phyloP scores from a whole-genome alignment of 2,888 invertebrate genomes.

The Autographa pulchrina region DNA sequence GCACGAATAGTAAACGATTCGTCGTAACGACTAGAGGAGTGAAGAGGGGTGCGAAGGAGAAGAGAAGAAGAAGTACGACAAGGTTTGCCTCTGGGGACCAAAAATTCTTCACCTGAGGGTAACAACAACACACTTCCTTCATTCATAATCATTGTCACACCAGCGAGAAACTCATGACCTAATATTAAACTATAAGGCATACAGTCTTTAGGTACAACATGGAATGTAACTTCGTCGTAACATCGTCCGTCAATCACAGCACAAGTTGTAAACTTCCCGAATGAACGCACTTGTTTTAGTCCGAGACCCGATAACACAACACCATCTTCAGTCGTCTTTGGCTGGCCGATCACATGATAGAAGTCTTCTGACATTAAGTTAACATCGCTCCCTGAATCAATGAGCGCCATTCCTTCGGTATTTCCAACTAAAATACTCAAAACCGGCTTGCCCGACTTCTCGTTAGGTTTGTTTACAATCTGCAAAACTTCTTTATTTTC shows the following conservation, averaged over 20 bases:
- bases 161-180: neutral
- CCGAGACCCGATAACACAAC: neutral
- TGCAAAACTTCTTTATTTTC: too few relatives aligned
- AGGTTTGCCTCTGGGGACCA: too few relatives aligned
- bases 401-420: neutral
- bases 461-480: neutral
- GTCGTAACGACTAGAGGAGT: too few relatives aligned
- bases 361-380: neutral
- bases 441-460: neutral
- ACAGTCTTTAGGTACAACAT: neutral
- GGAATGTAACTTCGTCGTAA: neutral
- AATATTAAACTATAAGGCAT: neutral
- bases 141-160: neutral
- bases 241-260: neutral
- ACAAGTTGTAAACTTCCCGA: neutral
- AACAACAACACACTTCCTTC: neutral
- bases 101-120: neutral
- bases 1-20: too few relatives aligned
- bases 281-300: neutral
- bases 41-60: too few relatives aligned
- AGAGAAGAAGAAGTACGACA: too few relatives aligned
- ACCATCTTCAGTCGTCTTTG: neutral
- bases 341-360: neutral
- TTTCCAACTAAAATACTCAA: neutral
- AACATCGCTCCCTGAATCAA: neutral